These are phyloP conservation scores for Orientallactaga bullata DNA, from an alignment of 2,113 vertebrate species.

Conservation along the genomic window DNA sequence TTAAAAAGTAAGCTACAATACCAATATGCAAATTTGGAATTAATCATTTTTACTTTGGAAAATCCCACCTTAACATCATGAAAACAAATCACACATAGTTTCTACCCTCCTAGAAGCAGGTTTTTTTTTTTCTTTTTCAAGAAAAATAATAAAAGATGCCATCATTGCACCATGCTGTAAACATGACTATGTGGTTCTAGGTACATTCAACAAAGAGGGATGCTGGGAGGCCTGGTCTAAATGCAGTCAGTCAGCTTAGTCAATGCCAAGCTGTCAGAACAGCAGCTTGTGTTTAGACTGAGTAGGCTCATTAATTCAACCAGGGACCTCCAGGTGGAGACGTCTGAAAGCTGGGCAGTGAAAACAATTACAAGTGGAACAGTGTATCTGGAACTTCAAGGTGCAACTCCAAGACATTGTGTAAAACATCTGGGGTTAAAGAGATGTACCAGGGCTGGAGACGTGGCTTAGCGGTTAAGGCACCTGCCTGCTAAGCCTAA, in stretches of 20 bases:
- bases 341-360: not conserved
- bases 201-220: not conserved
- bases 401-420: not conserved
- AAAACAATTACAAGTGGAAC: not conserved
- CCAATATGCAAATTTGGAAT: not conserved
- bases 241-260: not conserved
- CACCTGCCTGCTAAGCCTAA: too few relatives aligned
- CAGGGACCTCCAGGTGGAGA: not conserved
- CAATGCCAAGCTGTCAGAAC: not conserved
- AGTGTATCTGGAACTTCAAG: not conserved
- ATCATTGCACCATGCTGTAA: not conserved
- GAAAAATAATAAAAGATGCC: not conserved
- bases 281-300: not conserved
- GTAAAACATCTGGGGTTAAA: not conserved
- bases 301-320: not conserved
- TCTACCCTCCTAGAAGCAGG: not conserved
- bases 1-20: not conserved
- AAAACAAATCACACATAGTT: not conserved
- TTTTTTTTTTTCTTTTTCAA: not conserved
- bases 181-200: rapidly evolving
- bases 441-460: not conserved
- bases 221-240: not conserved
- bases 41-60: slow-evolving; percentile 17
- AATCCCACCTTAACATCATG: not conserved
- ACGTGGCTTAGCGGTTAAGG: too few relatives aligned